A percentile compares a stretch with the other conserved stretches of the same genome.
Evolutionary conservation across 92 coral and sea anemone genomes (phyloP).

Genomic region (Scolanthus callimorphus): DNA sequence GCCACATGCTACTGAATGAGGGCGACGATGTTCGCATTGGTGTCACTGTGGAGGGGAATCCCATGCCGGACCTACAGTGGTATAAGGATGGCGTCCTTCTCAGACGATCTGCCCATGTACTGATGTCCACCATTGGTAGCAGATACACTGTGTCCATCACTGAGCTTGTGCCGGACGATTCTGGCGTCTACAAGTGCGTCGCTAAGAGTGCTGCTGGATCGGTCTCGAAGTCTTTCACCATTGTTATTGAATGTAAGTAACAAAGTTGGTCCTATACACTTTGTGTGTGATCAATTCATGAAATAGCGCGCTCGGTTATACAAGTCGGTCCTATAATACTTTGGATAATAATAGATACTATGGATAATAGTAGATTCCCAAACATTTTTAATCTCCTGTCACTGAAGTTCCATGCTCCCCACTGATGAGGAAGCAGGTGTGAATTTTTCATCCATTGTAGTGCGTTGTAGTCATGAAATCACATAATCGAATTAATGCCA

Average conservation of each 20-base stretch:
- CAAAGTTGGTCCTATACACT: no score
- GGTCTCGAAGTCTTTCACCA: conserved; percentile 68
- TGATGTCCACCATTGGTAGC: conserved; percentile 61
- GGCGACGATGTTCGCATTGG: conserved; percentile 73
- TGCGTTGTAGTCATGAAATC: no score
- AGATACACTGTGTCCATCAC: conserved; percentile 57
- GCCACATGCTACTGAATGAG: conserved; percentile 63
- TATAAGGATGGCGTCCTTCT: conserved; percentile 81
- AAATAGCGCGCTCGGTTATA: no score
- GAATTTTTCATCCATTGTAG: no score
- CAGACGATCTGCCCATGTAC: conserved; percentile 61
- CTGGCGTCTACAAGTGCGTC: conserved; percentile 89
- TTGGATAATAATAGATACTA: no score
- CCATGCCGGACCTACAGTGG: conserved; percentile 89
- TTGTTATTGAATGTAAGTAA: conserved; percentile 78
- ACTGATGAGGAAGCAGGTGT: no score
- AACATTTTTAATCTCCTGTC: no score
- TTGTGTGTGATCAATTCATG: no score
- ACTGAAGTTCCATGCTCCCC: no score
- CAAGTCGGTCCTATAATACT: no score
- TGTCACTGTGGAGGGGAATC: conserved; percentile 78
- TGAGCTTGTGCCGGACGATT: conserved; percentile 64
- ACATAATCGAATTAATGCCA: no score
- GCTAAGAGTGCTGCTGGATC: conserved; percentile 86
- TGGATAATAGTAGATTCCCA: no score